These are phyloP conservation scores for Chlamydotis undulata DNA, from an alignment of 2,113 vertebrate genomes.

Conservation along the genomic window DNA sequence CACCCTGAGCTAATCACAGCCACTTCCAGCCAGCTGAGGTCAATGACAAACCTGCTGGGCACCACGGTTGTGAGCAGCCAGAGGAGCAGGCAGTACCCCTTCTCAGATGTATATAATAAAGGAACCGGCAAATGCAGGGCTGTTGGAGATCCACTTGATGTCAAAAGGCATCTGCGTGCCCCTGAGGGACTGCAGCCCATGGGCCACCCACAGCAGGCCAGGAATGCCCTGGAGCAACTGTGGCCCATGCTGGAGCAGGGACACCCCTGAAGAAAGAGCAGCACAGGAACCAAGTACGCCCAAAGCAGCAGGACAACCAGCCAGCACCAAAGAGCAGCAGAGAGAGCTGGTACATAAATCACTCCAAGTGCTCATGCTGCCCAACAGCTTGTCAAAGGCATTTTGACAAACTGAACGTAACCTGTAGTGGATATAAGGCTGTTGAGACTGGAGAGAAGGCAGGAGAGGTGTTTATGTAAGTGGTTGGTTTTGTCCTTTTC, in stretches of 20 bases:
- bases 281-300: not conserved
- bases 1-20: not conserved
- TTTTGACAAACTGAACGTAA: not conserved
- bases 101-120: not conserved
- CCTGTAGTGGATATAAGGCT: not conserved
- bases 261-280: not conserved
- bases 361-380: not conserved
- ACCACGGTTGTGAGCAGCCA: fast-evolving
- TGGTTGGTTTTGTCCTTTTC: not conserved
- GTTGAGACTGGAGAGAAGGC: not conserved
- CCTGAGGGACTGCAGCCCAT: not conserved
- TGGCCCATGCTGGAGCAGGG: not conserved
- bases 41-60: fast-evolving
- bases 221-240: not conserved
- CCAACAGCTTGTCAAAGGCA: not conserved
- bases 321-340: not conserved
- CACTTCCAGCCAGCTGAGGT: not conserved
- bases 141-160: not conserved
- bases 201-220: not conserved
- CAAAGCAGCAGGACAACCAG: not conserved
- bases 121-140: not conserved
- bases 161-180: fast-evolving
- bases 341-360: not conserved
- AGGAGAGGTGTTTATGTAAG: not conserved
- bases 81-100: not conserved